phyloP scores from a whole-genome alignment of 2,113 vertebrate genomes.

The Ptilonorhynchus violaceus region DNA sequence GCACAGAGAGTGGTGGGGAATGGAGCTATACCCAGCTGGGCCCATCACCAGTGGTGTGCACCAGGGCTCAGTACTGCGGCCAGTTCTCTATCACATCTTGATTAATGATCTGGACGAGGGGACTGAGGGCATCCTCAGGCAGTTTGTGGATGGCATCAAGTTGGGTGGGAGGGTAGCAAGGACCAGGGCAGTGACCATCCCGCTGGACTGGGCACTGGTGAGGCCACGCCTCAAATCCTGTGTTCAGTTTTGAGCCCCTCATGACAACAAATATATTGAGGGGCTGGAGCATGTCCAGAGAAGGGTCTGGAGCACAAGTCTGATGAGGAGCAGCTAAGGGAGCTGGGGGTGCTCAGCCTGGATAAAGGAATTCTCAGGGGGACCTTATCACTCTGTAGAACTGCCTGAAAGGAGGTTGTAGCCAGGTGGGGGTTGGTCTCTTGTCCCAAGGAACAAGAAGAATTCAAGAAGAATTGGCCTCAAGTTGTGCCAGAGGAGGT shows the following conservation, averaged over 20 bases:
- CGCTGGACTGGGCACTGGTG: background rate
- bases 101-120: background rate
- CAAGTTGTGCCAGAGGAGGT: background rate
- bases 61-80: background rate
- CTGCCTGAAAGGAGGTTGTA: background rate
- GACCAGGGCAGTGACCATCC: background rate
- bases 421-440: background rate
- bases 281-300: background rate
- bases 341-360: background rate
- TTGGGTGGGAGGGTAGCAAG: background rate
- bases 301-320: background rate
- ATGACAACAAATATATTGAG: background rate
- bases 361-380: background rate
- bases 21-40: background rate
- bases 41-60: background rate
- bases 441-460: background rate
- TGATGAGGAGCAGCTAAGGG: background rate
- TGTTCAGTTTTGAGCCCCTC: background rate
- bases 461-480: background rate
- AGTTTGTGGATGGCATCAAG: background rate
- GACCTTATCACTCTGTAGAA: background rate
- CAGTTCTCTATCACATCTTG: background rate
- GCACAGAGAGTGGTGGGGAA: background rate
- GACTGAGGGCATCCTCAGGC: background rate
- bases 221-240: background rate